These are phyloP conservation scores for Helogale parvula DNA, from an alignment of 2,113 vertebrate genomes.

Conservation along the genomic window DNA sequence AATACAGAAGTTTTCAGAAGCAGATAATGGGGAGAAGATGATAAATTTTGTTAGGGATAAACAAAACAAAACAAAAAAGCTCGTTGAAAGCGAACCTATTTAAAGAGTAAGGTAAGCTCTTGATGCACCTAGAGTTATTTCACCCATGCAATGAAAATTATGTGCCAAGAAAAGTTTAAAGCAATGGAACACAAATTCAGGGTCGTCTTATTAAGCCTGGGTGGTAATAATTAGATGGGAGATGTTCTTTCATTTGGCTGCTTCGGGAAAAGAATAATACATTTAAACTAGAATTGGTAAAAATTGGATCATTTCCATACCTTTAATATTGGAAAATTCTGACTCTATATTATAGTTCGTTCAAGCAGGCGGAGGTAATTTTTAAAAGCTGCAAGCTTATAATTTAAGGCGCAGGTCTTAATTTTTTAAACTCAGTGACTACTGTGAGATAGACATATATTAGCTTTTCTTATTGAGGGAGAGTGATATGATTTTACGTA, in stretches of 20 bases:
- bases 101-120: background rate
- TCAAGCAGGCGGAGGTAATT: background rate
- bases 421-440: constrained; percentile 1
- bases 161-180: background rate
- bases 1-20: background rate
- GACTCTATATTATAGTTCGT: background rate
- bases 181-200: background rate
- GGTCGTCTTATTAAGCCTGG: background rate
- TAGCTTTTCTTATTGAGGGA: constrained; percentile 4
- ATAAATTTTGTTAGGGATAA: background rate
- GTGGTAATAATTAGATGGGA: background rate
- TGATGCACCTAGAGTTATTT: background rate
- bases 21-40: background rate
- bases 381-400: background rate
- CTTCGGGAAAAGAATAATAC: background rate
- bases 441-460: background rate
- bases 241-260: background rate
- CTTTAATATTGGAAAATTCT: background rate
- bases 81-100: background rate
- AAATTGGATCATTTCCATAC: background rate
- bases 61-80: background rate
- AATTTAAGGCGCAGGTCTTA: background rate
- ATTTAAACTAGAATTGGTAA: background rate
- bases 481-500: background rate
- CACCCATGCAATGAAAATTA: background rate